Conservation (phyloP, 2,888 invertebrate species). For the Dynastes hyllus region DNA sequence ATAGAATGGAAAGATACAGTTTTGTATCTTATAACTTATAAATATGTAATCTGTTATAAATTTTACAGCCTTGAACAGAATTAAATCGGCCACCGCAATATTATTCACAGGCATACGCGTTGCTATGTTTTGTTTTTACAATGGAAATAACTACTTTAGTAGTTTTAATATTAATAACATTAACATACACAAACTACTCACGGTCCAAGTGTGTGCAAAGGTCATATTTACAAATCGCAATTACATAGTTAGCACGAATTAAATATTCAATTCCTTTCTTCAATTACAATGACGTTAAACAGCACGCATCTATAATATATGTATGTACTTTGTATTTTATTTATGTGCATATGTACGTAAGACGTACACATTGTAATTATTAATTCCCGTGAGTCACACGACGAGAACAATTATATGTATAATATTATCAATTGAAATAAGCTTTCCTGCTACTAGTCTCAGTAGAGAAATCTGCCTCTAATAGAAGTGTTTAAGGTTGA, state of each 20-base stretch:
- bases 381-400: conserved; percentile 37
- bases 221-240: conserved; percentile 26
- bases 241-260: conserved; percentile 22
- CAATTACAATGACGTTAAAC: conserved; percentile 47
- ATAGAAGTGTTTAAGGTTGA: no score
- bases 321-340: conserved; percentile 48
- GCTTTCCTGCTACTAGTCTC: background rate
- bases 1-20: no score
- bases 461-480: background rate
- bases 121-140: background rate
- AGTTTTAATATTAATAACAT: background rate
- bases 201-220: conserved; percentile 11
- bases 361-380: conserved; percentile 24
- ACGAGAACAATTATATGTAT: conserved; percentile 24
- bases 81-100: background rate
- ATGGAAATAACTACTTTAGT: conserved; percentile 4
- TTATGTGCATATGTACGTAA: conserved; percentile 10
- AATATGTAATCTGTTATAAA: no score
- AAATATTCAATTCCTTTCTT: conserved; percentile 40
- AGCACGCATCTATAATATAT: conserved; percentile 40
- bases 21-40: no score
- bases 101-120: background rate
- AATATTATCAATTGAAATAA: conserved; percentile 34
- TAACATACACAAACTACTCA: background rate
- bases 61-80: conserved; percentile 9